Base-by-base conservation (phyloP, 2,888 invertebrate species). In the Toxonevra muliebris region DNA sequence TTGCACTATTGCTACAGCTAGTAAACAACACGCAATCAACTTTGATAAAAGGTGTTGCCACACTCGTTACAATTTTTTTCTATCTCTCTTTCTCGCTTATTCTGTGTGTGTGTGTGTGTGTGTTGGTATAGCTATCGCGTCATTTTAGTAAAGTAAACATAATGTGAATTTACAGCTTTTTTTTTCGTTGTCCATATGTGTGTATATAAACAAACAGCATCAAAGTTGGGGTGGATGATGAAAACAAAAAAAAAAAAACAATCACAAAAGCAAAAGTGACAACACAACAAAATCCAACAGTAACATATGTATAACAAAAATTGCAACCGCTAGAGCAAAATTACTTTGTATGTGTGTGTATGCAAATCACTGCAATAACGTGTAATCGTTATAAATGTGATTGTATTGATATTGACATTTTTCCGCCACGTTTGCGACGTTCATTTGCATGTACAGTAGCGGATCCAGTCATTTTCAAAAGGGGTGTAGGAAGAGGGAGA, bases 341-440 rank as follows among this genome's bases (percentile, higher is more conserved):
- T 53, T 52, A 13, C 1, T 52, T 8, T 40, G 40, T 50, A 45
- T 61, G 52, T 62, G 30, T 17, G 54, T 17, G 15, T 48, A 71
- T 67, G 64, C 60, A 69, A 71, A 71, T 65, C 61, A 55, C 45
- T 52, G 55, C 59, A 61, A 65, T 61, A 69, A 60, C 52, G 43
- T 59, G 57, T 65, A 69, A 69, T 67, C 55, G 58, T 65, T 7
- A 30, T 30, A 2, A 30, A 30, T 30, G 7, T 30, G 30, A 30
- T 30, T 30, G 30, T 30, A 30, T 71, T 54, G 66, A 61, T 61
- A 15, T 41, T 64, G 20, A 48, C 40, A 17, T 52, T 54, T 19
- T 8, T 17, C 5, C 30, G 30, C 43, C n/a, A 43, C 40, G 55
- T n/a, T n/a, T n/a, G n/a, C n/a, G n/a, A n/a, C n/a, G n/a, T n/a